Evolutionary conservation across 2,888 invertebrate genomes (phyloP).

Genomic region (Scaptomyza reducta): DNA sequence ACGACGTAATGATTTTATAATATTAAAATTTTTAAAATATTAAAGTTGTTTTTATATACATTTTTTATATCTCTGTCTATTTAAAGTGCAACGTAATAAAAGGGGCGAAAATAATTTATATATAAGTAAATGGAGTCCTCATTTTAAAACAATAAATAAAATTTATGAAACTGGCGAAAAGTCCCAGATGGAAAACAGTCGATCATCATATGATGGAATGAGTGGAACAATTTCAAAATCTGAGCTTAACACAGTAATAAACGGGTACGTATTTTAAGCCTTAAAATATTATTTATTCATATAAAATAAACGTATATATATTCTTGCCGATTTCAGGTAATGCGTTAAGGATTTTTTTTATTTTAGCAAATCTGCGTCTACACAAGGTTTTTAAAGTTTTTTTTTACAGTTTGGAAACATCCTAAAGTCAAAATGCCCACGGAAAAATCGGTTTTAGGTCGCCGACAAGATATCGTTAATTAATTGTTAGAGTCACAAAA

Average conservation of each 20-base stretch:
- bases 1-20: no score
- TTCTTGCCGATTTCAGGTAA: background rate
- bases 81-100: conserved; percentile 90
- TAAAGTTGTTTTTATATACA: background rate
- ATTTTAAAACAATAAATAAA: conserved; percentile 89
- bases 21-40: background rate
- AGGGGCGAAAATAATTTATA: conserved; percentile 96
- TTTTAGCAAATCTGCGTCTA: no score
- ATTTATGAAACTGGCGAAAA: conserved; percentile 87
- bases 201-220: conserved; percentile 91
- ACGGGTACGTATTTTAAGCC: conserved; percentile 87
- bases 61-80: conserved; percentile 21
- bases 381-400: no score
- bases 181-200: conserved; percentile 85
- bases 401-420: no score
- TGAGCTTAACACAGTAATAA: conserved; percentile 88
- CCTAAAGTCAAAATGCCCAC: no score
- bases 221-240: conserved; percentile 91
- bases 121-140: conserved; percentile 89
- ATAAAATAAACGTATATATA: background rate
- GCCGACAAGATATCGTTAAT: no score
- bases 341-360: conserved; percentile 15
- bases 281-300: background rate
- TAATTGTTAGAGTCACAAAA: no score
- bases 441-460: no score